Evolutionary conservation across 2,797 vertebrate genomes (phyloP).

Genomic region (Lemur catta): DNA sequence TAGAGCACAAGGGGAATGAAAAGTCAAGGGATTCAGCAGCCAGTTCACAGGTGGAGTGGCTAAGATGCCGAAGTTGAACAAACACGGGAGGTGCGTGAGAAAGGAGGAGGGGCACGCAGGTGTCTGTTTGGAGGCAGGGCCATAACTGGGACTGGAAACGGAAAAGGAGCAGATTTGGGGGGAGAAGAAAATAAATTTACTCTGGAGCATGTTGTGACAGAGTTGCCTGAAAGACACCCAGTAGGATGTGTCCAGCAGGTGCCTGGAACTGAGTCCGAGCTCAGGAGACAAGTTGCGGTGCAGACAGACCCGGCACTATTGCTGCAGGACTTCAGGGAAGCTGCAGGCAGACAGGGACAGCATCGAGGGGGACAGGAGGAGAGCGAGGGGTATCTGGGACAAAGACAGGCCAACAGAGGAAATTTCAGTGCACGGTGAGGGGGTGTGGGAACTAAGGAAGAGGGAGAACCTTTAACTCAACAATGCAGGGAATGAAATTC

Average conservation of each 20-base stretch:
- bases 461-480: neutral
- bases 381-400: neutral
- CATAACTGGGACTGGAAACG: neutral
- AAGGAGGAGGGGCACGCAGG: neutral
- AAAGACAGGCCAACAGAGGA: neutral
- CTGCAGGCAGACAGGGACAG: neutral
- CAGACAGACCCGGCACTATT: neutral
- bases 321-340: neutral
- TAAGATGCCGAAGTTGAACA: neutral
- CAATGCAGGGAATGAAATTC: neutral
- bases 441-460: neutral
- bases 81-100: neutral
- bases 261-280: neutral
- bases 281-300: neutral
- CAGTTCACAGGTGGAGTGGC: neutral
- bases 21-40: neutral
- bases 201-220: neutral
- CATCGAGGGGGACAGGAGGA: accelerated
- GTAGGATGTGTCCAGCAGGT: neutral
- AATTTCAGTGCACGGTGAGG: neutral
- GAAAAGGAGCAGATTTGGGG: neutral
- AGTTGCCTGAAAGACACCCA: neutral
- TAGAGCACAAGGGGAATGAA: neutral
- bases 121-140: neutral
- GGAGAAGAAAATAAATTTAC: neutral